These are phyloP conservation scores for Aplysina aerophoba DNA, from an alignment of 37 sponge, comb jelly and placozoan species.

Conservation along the genomic window DNA sequence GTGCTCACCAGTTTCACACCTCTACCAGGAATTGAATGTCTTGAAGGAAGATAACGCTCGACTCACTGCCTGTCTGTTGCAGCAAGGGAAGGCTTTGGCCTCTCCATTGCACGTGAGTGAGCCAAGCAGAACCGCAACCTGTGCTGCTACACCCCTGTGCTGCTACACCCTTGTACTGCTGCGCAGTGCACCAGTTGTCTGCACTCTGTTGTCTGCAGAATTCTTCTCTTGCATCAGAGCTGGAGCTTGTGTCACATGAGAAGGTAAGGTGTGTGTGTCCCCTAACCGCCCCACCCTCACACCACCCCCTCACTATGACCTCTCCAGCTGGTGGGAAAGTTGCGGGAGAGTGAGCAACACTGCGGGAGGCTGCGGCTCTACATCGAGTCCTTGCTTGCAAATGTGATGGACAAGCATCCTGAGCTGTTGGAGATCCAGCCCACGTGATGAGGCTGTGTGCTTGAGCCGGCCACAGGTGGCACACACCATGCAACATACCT, in stretches of 20 bases:
- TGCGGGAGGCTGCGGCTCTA: constrained; percentile 50
- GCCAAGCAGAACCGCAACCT: not conserved
- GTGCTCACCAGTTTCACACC: too few species aligned
- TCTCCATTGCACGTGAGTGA: not conserved
- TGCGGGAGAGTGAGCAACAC: constrained; percentile 47
- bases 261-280: constrained; percentile 37
- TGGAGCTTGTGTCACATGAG: constrained; percentile 63
- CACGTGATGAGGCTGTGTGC: too few species aligned
- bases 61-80: constrained; percentile 37
- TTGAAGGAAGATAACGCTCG: constrained; percentile 39
- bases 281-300: not conserved
- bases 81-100: constrained; percentile 48
- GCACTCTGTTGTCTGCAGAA: too few species aligned
- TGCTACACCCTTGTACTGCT: too few species aligned
- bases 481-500: too few species aligned
- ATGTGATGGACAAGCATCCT: constrained; percentile 68
- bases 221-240: constrained; percentile 57
- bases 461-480: too few species aligned
- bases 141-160: too few species aligned
- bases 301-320: not conserved
- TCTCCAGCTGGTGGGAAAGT: constrained; percentile 49
- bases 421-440: constrained; percentile 56
- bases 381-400: constrained; percentile 58
- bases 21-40: constrained; percentile 41
- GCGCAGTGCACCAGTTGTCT: too few species aligned